Conservation (phyloP, 2,797 vertebrate species). For the Poeciliopsis paucimaculata region DNA sequence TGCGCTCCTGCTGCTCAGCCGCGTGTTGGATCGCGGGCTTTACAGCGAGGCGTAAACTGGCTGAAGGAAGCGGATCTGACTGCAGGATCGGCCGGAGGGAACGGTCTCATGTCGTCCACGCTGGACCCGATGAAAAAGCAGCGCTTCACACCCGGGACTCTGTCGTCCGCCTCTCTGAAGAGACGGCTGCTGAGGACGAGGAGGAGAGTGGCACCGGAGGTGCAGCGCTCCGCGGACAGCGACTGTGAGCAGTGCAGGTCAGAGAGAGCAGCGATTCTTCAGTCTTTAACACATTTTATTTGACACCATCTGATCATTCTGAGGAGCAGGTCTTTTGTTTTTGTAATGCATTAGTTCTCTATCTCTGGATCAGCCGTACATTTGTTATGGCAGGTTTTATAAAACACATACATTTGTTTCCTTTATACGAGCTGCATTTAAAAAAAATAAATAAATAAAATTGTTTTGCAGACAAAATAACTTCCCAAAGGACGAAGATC, state of each 20-base stretch:
- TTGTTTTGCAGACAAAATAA: not conserved
- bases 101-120: conserved; percentile 69
- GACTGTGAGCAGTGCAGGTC: conserved; percentile 77
- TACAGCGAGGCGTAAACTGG: not conserved
- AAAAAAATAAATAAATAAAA: no score
- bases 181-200: conserved; percentile 66
- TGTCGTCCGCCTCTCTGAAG: conserved; percentile 72
- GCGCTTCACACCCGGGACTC: conserved; percentile 69
- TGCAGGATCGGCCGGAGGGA: not conserved
- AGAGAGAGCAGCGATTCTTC: no score
- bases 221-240: conserved; percentile 53
- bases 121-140: conserved; percentile 74
- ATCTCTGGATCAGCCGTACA: not conserved
- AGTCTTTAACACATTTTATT: not conserved
- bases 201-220: conserved; percentile 64
- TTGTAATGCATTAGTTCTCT: not conserved
- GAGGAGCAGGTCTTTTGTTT: not conserved
- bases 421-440: not conserved
- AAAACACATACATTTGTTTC: not conserved
- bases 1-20: not conserved
- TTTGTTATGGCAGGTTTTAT: not conserved
- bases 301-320: not conserved
- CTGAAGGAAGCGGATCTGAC: not conserved
- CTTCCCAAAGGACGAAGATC: not conserved
- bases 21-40: not conserved